Base-by-base conservation (phyloP, 2,888 invertebrate genomes). In the Zootermopsis nevadensis region DNA sequence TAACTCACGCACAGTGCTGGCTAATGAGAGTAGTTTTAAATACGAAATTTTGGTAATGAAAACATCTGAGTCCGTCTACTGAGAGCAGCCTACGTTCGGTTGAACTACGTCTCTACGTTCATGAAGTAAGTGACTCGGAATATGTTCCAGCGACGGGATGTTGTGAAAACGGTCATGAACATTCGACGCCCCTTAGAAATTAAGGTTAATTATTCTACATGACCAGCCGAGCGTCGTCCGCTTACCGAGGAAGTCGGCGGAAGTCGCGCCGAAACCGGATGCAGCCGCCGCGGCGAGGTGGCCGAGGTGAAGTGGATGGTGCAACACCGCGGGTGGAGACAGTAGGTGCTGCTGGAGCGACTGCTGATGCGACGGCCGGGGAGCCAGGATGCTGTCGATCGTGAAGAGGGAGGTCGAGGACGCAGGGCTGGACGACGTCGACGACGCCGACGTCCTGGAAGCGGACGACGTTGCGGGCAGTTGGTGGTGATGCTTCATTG, bases 351-450 rank as follows among this genome's bases (percentile, higher is more conserved):
- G 89, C 88, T 90, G 89, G 15, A 88, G 86, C 0, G 88, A 12
- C 24, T 60, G n/a, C 38, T 33, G 79, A 35, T 33, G 91, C 85
- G 92, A 93, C 67, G 92, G 92, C 83, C 94, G 91, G 81, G 95
- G 95, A 77, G 95, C 95, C 89, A 96, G 91, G 87, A 96, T 96
- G 90, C 96, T 96, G 90, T 96, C 96, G 88, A 96, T 96, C 87
- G 96, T 96, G 89, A 96, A 96, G 85, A 96, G 91, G 8, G 94
- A 94, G 33, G 92, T 83, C 35, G 85, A 90, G 0, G 92, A 90
- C 87, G 93, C 90, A 88, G 90, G 91, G 90, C 87, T 91, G 87
- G 90, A 91, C 87, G 87, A 86, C 42, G 88, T 88, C 87, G 82
- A 82, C 3, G 87, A 86, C 48, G 88, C 88, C 87, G 83, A 67